These are phyloP conservation scores for Parochlus steinenii DNA, from an alignment of 2,888 invertebrate genomes.

Conservation along the genomic window DNA sequence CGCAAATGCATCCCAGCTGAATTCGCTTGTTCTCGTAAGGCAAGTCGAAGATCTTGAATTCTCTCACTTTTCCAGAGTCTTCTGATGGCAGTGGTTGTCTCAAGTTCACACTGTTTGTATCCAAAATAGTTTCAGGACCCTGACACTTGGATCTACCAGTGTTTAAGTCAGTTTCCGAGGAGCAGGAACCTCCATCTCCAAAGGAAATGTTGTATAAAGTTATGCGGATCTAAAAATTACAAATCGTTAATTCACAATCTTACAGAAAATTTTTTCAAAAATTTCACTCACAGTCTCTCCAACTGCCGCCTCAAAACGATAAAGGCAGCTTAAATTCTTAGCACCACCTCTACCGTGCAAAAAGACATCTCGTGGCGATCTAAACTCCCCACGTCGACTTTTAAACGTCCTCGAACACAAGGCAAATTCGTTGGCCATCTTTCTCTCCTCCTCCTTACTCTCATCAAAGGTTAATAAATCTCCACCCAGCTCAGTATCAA, in stretches of 20 bases:
- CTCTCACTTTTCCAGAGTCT: constrained; percentile 30
- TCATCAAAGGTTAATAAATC: constrained; percentile 37
- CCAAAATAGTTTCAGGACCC: constrained; percentile 18
- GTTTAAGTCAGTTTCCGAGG: constrained; percentile 53
- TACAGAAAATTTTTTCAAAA: constrained; percentile 27
- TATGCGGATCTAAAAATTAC: constrained; percentile 26
- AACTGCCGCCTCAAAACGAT: constrained; percentile 51
- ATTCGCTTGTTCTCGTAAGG: constrained; percentile 50
- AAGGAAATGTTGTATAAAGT: constrained; percentile 55
- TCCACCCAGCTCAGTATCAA: constrained; percentile 63
- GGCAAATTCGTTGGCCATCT: constrained; percentile 22
- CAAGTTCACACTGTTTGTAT: constrained; percentile 1
- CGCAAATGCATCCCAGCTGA: constrained; percentile 63
- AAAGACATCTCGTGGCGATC: constrained; percentile 56
- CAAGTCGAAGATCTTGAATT: constrained; percentile 43
- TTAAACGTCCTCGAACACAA: constrained; percentile 46
- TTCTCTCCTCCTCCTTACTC: constrained; percentile 26
- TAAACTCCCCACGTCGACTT: constrained; percentile 44
- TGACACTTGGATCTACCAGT: constrained; percentile 48
- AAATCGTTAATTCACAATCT: constrained; percentile 33
- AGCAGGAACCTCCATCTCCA: constrained; percentile 46
- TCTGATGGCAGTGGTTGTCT: constrained; percentile 29
- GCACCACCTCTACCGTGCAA: constrained; percentile 73
- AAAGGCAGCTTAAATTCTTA: constrained; percentile 56
- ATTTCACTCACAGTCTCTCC: too few relatives aligned